phyloP scores from a whole-genome alignment of 2,888 invertebrate species.

The Dasypogon diadema region DNA sequence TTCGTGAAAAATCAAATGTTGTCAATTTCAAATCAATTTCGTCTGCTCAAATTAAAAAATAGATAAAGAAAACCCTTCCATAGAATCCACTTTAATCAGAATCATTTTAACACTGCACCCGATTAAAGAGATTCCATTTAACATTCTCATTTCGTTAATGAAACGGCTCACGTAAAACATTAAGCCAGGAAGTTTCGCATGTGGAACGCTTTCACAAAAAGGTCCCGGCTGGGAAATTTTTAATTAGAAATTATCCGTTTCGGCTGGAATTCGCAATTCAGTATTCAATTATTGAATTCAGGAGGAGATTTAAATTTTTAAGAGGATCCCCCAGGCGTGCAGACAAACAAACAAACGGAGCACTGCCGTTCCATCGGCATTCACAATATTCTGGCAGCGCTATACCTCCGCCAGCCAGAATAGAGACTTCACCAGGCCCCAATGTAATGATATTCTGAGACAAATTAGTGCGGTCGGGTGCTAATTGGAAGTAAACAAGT shows the following conservation, averaged over 20 bases:
- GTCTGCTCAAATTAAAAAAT: no score
- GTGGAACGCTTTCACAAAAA: not conserved
- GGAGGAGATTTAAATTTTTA: not conserved
- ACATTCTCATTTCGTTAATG: slow-evolving; percentile 1
- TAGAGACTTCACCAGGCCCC: slow-evolving; percentile 7
- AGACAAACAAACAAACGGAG: not conserved
- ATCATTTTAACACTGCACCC: not conserved
- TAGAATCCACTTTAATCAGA: not conserved
- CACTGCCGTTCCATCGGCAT: not conserved
- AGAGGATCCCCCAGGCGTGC: not conserved
- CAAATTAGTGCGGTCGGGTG: slow-evolving; percentile 42
- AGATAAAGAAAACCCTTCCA: no score
- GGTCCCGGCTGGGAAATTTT: not conserved
- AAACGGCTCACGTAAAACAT: slow-evolving; percentile 8
- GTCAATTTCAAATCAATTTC: no score
- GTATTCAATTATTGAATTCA: not conserved
- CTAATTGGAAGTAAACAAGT: slow-evolving; percentile 47
- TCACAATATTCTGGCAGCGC: not conserved
- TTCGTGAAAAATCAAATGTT: no score
- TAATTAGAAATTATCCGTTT: slow-evolving; percentile 11
- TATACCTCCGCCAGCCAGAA: not conserved
- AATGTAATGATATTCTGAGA: slow-evolving; percentile 11
- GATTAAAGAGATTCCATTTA: not conserved
- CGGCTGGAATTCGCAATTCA: not conserved
- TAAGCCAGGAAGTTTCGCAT: not conserved